Conservation (phyloP, 2,797 vertebrate genomes). For the Phaenicophaeus curvirostris region DNA sequence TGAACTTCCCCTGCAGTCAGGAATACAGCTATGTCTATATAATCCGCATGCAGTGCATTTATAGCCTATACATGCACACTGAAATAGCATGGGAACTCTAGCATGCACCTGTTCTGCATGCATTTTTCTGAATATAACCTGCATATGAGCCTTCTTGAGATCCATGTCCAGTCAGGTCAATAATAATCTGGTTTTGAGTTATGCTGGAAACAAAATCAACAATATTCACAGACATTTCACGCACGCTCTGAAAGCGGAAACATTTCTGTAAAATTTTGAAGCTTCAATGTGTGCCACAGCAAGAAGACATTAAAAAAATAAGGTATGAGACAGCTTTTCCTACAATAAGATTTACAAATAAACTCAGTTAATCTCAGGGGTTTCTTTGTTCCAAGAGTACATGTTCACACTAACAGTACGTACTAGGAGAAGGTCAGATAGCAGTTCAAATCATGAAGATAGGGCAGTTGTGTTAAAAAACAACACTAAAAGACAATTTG, state of each 20-base stretch:
- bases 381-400: not conserved
- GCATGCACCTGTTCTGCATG: not conserved
- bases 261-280: not conserved
- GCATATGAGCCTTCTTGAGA: not conserved
- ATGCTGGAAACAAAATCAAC: not conserved
- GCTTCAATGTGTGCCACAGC: not conserved
- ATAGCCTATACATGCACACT: not conserved
- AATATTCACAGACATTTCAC: not conserved
- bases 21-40: not conserved
- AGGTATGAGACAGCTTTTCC: not conserved
- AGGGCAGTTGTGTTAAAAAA: not conserved
- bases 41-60: not conserved
- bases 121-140: fast-evolving
- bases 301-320: not conserved
- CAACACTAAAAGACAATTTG: not conserved
- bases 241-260: not conserved
- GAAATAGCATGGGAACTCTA: not conserved
- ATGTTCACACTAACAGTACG: not conserved
- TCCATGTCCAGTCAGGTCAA: not conserved
- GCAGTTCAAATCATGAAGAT: not conserved
- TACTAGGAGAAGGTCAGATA: not conserved
- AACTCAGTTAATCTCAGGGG: not conserved
- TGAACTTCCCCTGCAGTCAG: not conserved
- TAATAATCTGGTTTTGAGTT: not conserved
- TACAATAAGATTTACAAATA: not conserved